These are phyloP conservation scores for Parapsyche elsis DNA, from an alignment of 1,140 invertebrate genomes.

Conservation along the genomic window DNA sequence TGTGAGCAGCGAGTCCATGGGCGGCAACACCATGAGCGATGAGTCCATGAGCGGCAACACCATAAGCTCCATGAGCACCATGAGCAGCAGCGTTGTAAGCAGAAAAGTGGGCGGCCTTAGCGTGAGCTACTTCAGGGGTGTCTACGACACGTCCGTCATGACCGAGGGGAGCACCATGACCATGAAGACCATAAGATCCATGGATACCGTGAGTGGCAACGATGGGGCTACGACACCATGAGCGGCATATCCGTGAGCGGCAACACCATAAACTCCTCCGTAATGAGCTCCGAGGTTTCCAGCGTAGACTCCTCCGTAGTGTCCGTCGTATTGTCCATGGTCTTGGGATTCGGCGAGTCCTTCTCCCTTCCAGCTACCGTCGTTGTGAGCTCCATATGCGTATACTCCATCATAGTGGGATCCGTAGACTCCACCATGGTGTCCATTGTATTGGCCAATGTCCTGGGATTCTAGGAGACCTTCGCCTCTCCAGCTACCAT, in stretches of 20 bases:
- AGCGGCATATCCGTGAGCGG: conserved; percentile 57
- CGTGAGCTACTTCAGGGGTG: conserved; percentile 64
- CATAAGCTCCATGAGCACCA: conserved; percentile 56
- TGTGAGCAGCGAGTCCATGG: background rate
- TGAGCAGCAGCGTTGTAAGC: conserved; percentile 21
- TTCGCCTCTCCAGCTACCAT: conserved; percentile 38
- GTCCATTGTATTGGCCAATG: conserved; percentile 16
- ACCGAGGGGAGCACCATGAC: background rate
- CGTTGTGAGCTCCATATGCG: background rate
- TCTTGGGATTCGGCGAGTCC: conserved; percentile 2
- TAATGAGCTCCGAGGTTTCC: background rate
- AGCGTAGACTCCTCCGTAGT: background rate
- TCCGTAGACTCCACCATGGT: background rate
- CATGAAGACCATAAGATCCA: background rate
- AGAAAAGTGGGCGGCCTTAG: conserved; percentile 64
- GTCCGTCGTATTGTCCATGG: background rate
- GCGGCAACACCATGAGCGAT: background rate
- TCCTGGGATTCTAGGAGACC: conserved; percentile 38
- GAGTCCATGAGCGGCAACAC: too few species aligned
- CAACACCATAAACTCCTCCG: conserved; percentile 26
- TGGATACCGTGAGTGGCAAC: conserved; percentile 50
- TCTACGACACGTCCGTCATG: conserved; percentile 61
- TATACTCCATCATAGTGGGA: background rate
- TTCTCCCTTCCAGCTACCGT: conserved; percentile 2
- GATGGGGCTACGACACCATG: conserved; percentile 44